phyloP scores from a whole-genome alignment of 2,113 vertebrate species.

The Elaphurus davidianus region DNA sequence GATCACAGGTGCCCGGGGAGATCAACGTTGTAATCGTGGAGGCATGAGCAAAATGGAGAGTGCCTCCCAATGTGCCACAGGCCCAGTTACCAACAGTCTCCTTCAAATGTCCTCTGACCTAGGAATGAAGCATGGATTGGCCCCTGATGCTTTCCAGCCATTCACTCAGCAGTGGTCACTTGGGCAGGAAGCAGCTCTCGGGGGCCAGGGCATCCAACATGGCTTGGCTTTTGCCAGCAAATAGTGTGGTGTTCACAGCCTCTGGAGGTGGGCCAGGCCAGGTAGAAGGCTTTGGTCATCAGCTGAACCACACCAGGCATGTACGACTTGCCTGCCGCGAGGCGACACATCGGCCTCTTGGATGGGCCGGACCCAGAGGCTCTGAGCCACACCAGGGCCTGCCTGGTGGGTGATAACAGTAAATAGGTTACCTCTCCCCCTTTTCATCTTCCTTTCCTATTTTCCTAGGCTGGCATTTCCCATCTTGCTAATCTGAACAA shows the following conservation, averaged over 20 bases:
- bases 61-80: not conserved
- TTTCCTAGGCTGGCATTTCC: not conserved
- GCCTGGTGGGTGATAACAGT: not conserved
- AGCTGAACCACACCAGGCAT: not conserved
- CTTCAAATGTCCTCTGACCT: not conserved
- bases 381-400: not conserved
- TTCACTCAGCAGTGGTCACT: too few species aligned
- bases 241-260: not conserved
- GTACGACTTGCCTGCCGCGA: not conserved
- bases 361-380: not conserved
- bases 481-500: not conserved
- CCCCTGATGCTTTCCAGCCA: too few species aligned
- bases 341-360: accelerated
- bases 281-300: not conserved
- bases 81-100: not conserved
- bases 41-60: not conserved
- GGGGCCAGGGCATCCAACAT: accelerated
- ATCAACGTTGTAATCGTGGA: accelerated
- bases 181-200: not conserved
- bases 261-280: not conserved
- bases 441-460: not conserved
- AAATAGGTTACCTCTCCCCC: accelerated
- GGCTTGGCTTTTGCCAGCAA: not conserved
- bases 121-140: not conserved
- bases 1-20: not conserved